Evolutionary conservation across 2,797 vertebrate species (phyloP).

Genomic region (Crocidura indochinensis): DNA sequence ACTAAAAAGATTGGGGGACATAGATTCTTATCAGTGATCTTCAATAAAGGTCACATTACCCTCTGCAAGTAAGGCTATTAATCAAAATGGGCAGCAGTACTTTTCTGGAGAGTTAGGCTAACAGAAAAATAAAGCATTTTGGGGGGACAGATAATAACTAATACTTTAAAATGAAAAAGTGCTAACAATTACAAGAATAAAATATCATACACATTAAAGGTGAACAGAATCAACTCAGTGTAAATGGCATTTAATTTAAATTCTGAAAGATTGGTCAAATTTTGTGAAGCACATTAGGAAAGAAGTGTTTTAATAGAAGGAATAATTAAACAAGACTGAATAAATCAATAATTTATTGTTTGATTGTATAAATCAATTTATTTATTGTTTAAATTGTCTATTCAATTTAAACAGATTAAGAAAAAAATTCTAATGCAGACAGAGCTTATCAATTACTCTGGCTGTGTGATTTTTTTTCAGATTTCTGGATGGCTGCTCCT

Average conservation of each 20-base stretch:
- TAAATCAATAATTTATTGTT: too few relatives aligned
- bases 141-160: background rate
- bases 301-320: background rate
- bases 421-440: background rate
- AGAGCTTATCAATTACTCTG: background rate
- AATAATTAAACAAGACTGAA: background rate
- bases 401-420: slow-evolving; percentile 36
- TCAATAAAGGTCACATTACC: accelerated
- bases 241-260: background rate
- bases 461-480: background rate
- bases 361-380: too few relatives aligned
- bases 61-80: background rate
- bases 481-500: background rate
- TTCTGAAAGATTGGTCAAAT: background rate
- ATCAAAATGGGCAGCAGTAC: background rate
- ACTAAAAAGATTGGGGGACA: background rate
- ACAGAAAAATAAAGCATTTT: background rate
- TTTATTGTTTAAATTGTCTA: too few relatives aligned
- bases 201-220: background rate
- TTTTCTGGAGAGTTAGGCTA: background rate
- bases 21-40: background rate
- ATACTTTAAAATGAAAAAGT: background rate
- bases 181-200: background rate
- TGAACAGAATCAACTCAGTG: background rate
- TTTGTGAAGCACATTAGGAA: background rate